Percentiles rank a stretch among this genome's conserved stretches.
These are phyloP conservation scores for Cheilosia scutellata DNA, from an alignment of 2,888 invertebrate species.

Conservation along the genomic window DNA sequence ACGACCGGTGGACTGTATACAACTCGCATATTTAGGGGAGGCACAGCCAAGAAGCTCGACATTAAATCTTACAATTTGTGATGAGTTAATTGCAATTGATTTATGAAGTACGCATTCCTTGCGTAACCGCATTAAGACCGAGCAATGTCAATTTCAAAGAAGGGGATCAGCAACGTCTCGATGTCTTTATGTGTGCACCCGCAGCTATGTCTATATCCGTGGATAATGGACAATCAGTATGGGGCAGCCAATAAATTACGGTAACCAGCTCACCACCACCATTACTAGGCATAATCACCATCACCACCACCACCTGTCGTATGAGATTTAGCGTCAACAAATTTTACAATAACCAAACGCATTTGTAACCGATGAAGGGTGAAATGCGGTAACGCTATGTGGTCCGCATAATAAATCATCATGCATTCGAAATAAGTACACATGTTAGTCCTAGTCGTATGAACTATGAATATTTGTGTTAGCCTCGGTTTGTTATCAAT, in stretches of 20 bases:
- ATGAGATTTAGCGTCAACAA: conserved; percentile 74
- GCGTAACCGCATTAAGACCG: conserved; percentile 56
- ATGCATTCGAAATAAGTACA: conserved; percentile 26
- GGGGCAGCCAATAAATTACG: conserved; percentile 64
- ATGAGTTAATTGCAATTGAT: conserved; percentile 78
- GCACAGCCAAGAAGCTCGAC: conserved; percentile 55
- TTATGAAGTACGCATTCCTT: conserved; percentile 77
- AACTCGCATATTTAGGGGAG: not conserved
- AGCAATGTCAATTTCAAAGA: conserved; percentile 56
- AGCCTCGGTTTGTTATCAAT: conserved; percentile 17
- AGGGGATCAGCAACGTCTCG: conserved; percentile 43
- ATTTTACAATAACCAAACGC: conserved; percentile 74
- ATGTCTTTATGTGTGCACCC: conserved; percentile 54
- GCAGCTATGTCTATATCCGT: conserved; percentile 56
- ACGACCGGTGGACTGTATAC: conserved; percentile 24
- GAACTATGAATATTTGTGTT: not conserved
- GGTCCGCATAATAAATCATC: conserved; percentile 73
- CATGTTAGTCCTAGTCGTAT: not conserved
- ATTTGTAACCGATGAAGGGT: conserved; percentile 75
- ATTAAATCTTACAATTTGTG: conserved; percentile 78
- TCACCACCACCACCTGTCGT: conserved; percentile 61
- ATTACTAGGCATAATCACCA: not conserved
- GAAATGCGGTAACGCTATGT: conserved; percentile 71
- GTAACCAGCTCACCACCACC: conserved; percentile 24
- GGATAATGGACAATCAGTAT: conserved; percentile 54